Evolutionary conservation across 1,140 invertebrate genomes (phyloP), one percentile per base, ranked within the genome.

Genomic region (Agrilus planipennis): DNA sequence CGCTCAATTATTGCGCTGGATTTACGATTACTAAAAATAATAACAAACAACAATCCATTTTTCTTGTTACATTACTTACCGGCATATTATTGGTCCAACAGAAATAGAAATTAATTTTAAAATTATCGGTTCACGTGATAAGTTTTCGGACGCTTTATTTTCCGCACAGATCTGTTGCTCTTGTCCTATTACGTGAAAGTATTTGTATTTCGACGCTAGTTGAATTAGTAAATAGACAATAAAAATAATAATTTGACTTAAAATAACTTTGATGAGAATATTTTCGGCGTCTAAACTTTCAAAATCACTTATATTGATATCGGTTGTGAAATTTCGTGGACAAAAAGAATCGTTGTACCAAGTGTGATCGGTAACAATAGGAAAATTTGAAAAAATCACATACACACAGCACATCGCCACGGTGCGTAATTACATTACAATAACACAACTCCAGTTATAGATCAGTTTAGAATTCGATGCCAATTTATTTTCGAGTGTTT

Each of bases 211-310:
- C 23, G 23, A n/a, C 23, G 6, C 23, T 25, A 25, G 6, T 25
- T n/a, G 6, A 7, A 7, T n/a, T 25, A 7, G 6, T 25, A 25
- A 7, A 25, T 7, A 7, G 23, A 7, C n/a, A 7, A 7, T 35
- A 45, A 6, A 38, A 23, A 42, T 45, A 36, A 30, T 42, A 34
- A 28, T 45, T 32, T 10, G 39, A 42, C 23, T 38, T 38, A 32
- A 41, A 35, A 34, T 34, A 17, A 9, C 11, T 15, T 17, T 6
- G 5, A 18, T 5, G 15, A 14, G 7, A 18, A 34, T 17, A 34
- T 34, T 17, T 17, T 19, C 10, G 16, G 35, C 35, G 11, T 18
- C 23, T 21, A 37, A 34, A 11, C 35, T 25, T 11, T 29, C n/a
- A 16, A 34, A 10, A 15, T 41, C 14, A 17, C 35, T 41, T 35